Base-by-base conservation (phyloP, 2,888 invertebrate genomes). In the Leuctra nigra region DNA sequence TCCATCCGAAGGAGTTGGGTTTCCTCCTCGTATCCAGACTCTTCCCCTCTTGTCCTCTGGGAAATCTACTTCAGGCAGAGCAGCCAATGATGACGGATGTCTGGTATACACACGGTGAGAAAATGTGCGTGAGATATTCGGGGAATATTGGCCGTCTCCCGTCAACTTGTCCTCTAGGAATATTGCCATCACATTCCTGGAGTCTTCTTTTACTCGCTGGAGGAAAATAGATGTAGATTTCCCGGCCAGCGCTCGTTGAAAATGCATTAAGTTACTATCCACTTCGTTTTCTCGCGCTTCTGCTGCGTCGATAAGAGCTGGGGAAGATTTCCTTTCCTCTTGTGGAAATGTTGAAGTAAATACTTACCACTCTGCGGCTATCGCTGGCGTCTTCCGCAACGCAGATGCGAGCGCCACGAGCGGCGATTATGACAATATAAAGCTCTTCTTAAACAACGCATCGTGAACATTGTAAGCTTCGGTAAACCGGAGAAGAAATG, bases 1-100 rank as follows among this genome's bases (percentile, higher is more conserved):
- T 39, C 39, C 59, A 25, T 44, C 54, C 59, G 25, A 46, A 20
- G 41, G 44, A 56, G 36, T 39, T 35, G 56, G 46, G 44, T 53
- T 50, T 56, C 33, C 33, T 54, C 54, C 52, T 54, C 57, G 50
- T 29, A 13, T 13, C 46, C 36, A 44, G 29, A 35, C 50, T 44
- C 57, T 48, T 24, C 53, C 47, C 59, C 47, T 47, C 50, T 18
- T 25, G 14, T 6, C 46, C 53, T 46, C 47, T 18, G 53, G 38
- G 29, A 16, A 35, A 36, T 25, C 53, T 48, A 23, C 53, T 53
- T 18, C 35, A 20, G 22, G 22, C 24, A 38, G n/a, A n/a, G 39
- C 39, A 38, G 16, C 6, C 33, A 22, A 41, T 41, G 39, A 33
- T 22, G 16, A 18, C 38, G 41, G 4, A 25, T 24, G 18, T 20